Evolutionary conservation across 2,888 invertebrate species (phyloP).

Genomic region (Saturnia pavonia): DNA sequence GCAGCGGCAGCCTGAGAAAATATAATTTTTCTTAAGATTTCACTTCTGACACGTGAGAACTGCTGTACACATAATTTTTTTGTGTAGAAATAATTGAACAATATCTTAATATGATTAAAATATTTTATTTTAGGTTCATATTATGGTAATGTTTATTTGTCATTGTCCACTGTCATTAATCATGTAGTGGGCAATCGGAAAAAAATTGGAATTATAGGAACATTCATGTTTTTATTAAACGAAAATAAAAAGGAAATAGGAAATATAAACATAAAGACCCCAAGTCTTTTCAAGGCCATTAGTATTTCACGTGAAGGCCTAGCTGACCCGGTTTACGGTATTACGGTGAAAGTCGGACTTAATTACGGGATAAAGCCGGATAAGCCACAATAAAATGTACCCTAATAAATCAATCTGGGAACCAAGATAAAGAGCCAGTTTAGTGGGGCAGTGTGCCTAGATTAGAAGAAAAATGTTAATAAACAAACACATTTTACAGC

Average conservation of each 20-base stretch:
- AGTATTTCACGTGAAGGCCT: constrained; percentile 34
- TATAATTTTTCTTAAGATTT: too few relatives aligned
- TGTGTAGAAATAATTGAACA: too few relatives aligned
- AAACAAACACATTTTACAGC: background rate
- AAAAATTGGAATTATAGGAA: too few relatives aligned
- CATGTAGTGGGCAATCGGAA: too few relatives aligned
- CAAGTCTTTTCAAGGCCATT: constrained; percentile 31
- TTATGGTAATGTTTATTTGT: too few relatives aligned
- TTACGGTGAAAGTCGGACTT: constrained; percentile 56
- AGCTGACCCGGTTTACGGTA: constrained; percentile 47
- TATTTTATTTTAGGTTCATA: too few relatives aligned
- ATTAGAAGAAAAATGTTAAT: constrained; percentile 17
- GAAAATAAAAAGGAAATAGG: background rate
- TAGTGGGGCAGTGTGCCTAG: constrained; percentile 17
- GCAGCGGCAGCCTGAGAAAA: too few relatives aligned
- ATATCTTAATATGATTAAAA: too few relatives aligned
- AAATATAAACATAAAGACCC: constrained; percentile 9
- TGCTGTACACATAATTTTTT: too few relatives aligned
- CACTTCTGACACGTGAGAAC: too few relatives aligned
- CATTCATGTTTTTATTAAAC: background rate
- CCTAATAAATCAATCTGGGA: constrained; percentile 62
- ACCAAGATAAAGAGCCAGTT: constrained; percentile 48
- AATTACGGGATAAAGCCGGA: constrained; percentile 64
- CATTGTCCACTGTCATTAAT: too few relatives aligned
- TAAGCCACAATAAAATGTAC: constrained; percentile 60